These are phyloP conservation scores for Psittacus erithacus DNA, from an alignment of 2,113 vertebrate genomes.

Conservation along the genomic window DNA sequence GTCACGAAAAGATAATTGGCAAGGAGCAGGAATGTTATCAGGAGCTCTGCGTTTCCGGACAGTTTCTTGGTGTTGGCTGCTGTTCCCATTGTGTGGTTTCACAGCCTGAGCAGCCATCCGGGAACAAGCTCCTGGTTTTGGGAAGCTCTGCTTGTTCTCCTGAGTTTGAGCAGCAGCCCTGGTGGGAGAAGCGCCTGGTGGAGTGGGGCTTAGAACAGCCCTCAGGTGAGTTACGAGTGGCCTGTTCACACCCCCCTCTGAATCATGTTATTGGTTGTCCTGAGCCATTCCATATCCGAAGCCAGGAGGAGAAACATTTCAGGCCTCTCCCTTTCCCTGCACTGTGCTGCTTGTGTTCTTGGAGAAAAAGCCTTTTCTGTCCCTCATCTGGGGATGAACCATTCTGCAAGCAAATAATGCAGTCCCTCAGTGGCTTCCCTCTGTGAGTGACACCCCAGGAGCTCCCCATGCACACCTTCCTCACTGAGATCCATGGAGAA, in stretches of 20 bases:
- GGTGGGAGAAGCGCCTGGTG: not conserved
- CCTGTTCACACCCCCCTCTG: not conserved
- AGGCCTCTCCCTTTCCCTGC: not conserved
- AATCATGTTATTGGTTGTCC: accelerated
- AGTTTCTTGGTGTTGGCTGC: not conserved
- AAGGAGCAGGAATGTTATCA: not conserved
- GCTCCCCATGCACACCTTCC: not conserved
- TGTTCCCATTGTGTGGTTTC: not conserved
- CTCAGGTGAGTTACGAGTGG: accelerated
- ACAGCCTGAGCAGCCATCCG: not conserved
- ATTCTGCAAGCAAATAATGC: not conserved
- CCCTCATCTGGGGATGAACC: not conserved
- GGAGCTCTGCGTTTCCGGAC: not conserved
- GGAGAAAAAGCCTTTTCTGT: not conserved
- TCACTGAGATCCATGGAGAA: not conserved
- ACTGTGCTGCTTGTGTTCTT: not conserved
- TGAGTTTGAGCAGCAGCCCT: not conserved
- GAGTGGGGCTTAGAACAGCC: not conserved
- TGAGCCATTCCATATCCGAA: not conserved
- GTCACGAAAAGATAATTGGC: not conserved
- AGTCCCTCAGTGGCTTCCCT: accelerated
- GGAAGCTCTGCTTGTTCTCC: not conserved
- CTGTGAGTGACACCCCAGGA: not conserved
- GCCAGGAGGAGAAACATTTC: not conserved
- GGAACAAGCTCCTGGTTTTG: not conserved